Evolutionary conservation across 2,113 vertebrate genomes (phyloP).

Genomic region (Ageneiosus marmoratus): DNA sequence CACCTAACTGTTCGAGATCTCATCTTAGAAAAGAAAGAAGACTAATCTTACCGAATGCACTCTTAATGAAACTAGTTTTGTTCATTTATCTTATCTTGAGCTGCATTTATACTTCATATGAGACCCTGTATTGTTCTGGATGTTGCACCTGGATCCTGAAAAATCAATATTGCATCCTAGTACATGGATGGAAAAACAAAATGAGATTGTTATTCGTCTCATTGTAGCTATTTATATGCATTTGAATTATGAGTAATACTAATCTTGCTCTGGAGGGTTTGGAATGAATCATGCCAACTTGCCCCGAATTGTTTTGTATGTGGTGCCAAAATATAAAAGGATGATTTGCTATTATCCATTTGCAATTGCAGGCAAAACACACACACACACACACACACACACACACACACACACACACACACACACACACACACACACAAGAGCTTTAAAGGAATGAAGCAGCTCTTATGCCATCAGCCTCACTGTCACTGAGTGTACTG

Average conservation of each 20-base stretch:
- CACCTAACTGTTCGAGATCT: too few relatives aligned
- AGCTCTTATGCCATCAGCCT: constrained; percentile 3
- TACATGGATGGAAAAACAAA: neutral
- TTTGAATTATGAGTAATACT: constrained; percentile 1
- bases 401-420: neutral
- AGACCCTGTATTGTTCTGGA: neutral
- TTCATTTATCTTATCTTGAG: too few relatives aligned
- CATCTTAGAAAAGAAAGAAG: too few relatives aligned
- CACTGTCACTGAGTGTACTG: neutral
- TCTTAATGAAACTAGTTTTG: too few relatives aligned
- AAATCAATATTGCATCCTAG: neutral
- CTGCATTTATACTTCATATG: neutral
- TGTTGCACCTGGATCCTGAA: neutral
- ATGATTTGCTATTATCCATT: constrained; percentile 25
- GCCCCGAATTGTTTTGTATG: constrained; percentile 14
- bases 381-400: constrained; percentile 10
- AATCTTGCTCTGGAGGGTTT: constrained; percentile 7
- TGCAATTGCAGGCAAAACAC: neutral
- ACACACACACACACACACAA: neutral
- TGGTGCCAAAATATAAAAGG: constrained; percentile 26
- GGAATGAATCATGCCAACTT: constrained; percentile 22
- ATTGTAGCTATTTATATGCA: constrained; percentile 12
- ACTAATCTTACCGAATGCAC: too few relatives aligned
- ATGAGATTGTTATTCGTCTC: neutral
- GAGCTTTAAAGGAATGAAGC: constrained; percentile 9